Evolutionary conservation across 2,113 vertebrate genomes (phyloP).

Genomic region (Calyptomena viridis): DNA sequence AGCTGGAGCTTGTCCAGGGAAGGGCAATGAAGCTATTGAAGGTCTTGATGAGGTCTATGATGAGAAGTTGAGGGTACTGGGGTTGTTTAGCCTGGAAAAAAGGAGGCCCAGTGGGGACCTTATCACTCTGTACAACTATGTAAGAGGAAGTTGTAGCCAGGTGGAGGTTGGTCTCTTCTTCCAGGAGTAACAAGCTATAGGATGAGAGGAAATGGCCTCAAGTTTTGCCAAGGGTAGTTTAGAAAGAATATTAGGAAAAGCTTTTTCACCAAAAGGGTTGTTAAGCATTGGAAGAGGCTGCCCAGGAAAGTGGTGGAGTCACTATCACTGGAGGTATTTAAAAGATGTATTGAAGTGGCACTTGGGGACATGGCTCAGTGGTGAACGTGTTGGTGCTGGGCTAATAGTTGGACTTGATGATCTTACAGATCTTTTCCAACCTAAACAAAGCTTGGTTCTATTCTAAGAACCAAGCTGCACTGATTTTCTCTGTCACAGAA

Average conservation of each 20-base stretch:
- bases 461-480: not conserved
- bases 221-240: not conserved
- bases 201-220: not conserved
- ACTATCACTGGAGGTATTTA: not conserved
- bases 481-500: not conserved
- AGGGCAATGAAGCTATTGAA: not conserved
- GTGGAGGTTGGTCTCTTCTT: not conserved
- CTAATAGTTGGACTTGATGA: not conserved
- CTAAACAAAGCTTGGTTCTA: not conserved
- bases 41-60: not conserved
- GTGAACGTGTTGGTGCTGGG: not conserved
- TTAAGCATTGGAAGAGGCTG: not conserved
- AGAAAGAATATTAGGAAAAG: not conserved
- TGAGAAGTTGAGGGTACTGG: not conserved
- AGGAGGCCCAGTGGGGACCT: not conserved
- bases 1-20: not conserved
- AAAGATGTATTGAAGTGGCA: not conserved
- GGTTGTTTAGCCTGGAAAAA: not conserved
- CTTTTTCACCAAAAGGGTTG: not conserved
- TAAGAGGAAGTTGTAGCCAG: not conserved
- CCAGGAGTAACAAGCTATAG: not conserved
- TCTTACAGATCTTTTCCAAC: not conserved
- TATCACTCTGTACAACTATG: not conserved
- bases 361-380: not conserved
- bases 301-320: not conserved